Percentiles rank a stretch among this genome's conserved stretches.
Evolutionary conservation across 2,113 vertebrate species (phyloP).

Genomic region (Trichechus manatus): DNA sequence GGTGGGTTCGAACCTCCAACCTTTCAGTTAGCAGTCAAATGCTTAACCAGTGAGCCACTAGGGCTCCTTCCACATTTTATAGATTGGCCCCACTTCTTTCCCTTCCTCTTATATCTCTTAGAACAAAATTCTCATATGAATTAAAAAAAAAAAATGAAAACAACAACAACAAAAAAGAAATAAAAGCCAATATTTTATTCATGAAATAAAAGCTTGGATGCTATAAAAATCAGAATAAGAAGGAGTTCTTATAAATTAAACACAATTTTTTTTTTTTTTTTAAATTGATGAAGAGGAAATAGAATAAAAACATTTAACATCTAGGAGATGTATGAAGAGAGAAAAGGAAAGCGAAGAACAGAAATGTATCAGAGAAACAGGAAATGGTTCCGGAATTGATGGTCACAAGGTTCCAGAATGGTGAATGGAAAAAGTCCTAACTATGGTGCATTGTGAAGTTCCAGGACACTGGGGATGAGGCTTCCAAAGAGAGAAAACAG

Average conservation of each 20-base stretch:
- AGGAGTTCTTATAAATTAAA: neutral
- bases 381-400: neutral
- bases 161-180: neutral
- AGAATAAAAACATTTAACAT: neutral
- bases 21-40: too few species aligned
- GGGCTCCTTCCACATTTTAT: neutral
- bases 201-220: neutral
- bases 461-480: neutral
- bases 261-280: neutral
- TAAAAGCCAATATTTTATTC: neutral
- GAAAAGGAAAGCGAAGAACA: neutral
- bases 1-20: too few species aligned
- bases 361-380: neutral
- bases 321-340: neutral
- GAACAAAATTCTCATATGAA: constrained; percentile 23
- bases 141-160: neutral
- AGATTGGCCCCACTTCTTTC: neutral
- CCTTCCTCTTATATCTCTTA: neutral
- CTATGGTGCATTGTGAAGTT: neutral
- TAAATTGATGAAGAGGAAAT: neutral
- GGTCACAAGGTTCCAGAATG: neutral
- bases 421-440: neutral
- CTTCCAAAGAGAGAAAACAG: neutral
- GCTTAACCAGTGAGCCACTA: too few species aligned
- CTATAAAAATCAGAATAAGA: constrained; percentile 19